Conservation (phyloP, 2,888 invertebrate species). For the Tenthredo livida region DNA sequence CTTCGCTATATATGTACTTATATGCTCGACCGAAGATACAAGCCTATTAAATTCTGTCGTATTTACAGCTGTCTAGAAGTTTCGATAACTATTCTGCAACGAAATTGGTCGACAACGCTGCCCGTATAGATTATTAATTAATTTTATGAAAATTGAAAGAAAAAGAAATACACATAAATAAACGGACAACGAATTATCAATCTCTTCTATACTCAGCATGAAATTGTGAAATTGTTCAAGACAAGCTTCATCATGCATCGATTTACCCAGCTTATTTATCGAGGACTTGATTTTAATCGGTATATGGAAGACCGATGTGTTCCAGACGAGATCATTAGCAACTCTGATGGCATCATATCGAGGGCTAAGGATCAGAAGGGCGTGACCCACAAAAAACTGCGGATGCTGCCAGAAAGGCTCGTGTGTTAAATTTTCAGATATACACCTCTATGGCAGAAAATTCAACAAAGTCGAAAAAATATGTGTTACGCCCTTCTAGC, state of each 20-base stretch:
- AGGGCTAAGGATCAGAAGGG: too few relatives aligned
- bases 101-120: conserved; percentile 2
- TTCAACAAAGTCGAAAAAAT: too few relatives aligned
- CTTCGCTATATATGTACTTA: neutral
- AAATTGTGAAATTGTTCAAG: neutral
- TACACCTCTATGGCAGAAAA: too few relatives aligned
- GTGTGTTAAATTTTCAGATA: too few relatives aligned
- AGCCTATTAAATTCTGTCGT: neutral
- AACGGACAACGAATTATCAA: conserved; percentile 3
- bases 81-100: neutral
- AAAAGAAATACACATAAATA: neutral
- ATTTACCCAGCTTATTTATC: conserved; percentile 11
- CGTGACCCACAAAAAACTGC: too few relatives aligned
- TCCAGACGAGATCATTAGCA: neutral
- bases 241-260: neutral
- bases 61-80: conserved; percentile 7
- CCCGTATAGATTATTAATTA: neutral
- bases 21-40: neutral
- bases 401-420: too few relatives aligned
- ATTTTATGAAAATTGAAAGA: neutral
- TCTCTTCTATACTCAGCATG: neutral
- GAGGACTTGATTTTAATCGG: neutral
- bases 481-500: too few relatives aligned
- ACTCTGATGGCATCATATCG: too few relatives aligned
- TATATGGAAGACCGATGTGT: conserved; percentile 7